A percentile compares a stretch with the other conserved stretches of the same genome.
Conservation (phyloP, 2,888 invertebrate genomes). For the Drosophila peninsularis region DNA sequence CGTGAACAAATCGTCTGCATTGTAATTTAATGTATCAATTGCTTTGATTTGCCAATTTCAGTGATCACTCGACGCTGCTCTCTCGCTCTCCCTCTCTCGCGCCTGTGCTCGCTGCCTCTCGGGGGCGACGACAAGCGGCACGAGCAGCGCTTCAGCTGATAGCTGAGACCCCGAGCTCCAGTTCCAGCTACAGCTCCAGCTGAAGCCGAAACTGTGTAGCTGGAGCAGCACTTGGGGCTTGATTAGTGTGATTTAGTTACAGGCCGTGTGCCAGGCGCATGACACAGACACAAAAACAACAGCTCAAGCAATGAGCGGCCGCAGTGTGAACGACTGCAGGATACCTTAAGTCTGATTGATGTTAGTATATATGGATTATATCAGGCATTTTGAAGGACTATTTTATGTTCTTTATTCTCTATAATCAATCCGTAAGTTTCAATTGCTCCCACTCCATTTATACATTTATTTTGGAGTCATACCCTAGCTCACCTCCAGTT, state of each 20-base stretch:
- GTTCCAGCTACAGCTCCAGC: slow-evolving; percentile 21
- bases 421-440: no score
- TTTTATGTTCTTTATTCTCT: no score
- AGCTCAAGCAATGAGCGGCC: slow-evolving; percentile 10
- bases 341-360: slow-evolving; percentile 18
- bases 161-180: slow-evolving; percentile 38
- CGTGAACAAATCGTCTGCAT: slow-evolving; percentile 80
- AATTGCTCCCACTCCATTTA: no score
- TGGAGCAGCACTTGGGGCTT: slow-evolving; percentile 75
- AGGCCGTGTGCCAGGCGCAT: slow-evolving; percentile 80
- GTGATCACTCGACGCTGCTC: slow-evolving; percentile 58
- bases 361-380: neutral
- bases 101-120: slow-evolving; percentile 38
- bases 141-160: slow-evolving; percentile 66
- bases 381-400: neutral
- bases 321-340: neutral
- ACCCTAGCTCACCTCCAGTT: neutral
- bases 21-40: slow-evolving; percentile 81
- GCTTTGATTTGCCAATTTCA: slow-evolving; percentile 79
- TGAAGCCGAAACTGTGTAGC: slow-evolving; percentile 19
- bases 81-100: slow-evolving; percentile 21
- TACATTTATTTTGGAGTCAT: no score
- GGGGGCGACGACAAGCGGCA: slow-evolving; percentile 70
- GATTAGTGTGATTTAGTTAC: slow-evolving; percentile 80
- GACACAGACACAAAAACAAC: slow-evolving; percentile 56